Conservation (phyloP, 1,140 invertebrate species). For the Trachymyrmex cornetzi region DNA sequence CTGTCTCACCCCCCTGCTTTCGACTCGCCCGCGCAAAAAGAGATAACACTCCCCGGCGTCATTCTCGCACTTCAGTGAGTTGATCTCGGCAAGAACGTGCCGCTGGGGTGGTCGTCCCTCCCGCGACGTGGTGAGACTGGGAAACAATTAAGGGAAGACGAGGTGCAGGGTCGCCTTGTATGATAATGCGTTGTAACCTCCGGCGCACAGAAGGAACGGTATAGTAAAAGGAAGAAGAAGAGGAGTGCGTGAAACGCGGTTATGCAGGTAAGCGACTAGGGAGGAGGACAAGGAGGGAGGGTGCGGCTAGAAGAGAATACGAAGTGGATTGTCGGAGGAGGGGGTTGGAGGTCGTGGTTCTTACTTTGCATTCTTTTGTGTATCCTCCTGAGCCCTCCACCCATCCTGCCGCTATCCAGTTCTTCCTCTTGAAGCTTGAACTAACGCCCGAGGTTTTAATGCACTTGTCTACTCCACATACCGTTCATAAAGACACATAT, state of each 20-base stretch:
- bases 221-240: conserved; percentile 77
- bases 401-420: conserved; percentile 66
- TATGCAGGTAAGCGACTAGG: conserved; percentile 67
- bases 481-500: conserved; percentile 86
- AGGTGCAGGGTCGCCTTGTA: conserved; percentile 82
- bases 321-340: conserved; percentile 59
- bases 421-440: conserved; percentile 83
- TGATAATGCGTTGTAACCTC: conserved; percentile 85
- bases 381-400: conserved; percentile 80
- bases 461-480: conserved; percentile 86
- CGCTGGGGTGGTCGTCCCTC: not conserved
- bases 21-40: conserved; percentile 57
- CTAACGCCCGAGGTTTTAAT: conserved; percentile 86
- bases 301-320: conserved; percentile 50
- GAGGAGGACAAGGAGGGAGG: conserved; percentile 9
- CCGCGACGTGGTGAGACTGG: conserved; percentile 38
- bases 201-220: conserved; percentile 78
- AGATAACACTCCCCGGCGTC: conserved; percentile 64
- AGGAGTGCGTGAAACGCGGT: conserved; percentile 69
- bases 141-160: conserved; percentile 83
- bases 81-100: conserved; percentile 58
- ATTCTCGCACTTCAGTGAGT: conserved; percentile 66
- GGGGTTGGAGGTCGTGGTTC: conserved; percentile 79
- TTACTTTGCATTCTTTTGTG: conserved; percentile 87
- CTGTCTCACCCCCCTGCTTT: conserved; percentile 20